Percentiles rank a stretch among this genome's conserved stretches.
phyloP scores from a whole-genome alignment of 35 echinoderm and acorn worm species.

The Heliocidaris tuberculata region DNA sequence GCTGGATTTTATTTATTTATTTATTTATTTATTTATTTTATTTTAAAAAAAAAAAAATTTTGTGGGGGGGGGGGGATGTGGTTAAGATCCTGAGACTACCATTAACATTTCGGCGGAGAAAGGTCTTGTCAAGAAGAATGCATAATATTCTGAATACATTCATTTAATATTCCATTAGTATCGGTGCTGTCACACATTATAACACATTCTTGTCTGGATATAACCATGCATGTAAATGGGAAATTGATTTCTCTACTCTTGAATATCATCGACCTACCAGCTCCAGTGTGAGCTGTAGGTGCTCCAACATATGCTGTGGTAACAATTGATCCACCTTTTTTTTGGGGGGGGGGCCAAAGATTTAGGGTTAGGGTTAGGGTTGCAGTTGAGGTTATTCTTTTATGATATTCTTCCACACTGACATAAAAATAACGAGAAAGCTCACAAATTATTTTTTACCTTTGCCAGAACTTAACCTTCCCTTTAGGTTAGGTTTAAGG shows the following conservation, averaged over 20 bases:
- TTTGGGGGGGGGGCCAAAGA: too few species aligned
- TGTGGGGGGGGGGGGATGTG: too few species aligned
- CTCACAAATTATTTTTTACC: too few species aligned
- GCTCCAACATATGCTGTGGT: too few species aligned
- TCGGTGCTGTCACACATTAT: not conserved
- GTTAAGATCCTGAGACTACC: not conserved
- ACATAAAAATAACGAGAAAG: too few species aligned
- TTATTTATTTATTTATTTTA: not conserved
- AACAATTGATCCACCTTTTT: too few species aligned
- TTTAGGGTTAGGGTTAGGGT: too few species aligned
- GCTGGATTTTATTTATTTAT: not conserved
- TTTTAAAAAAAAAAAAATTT: too few species aligned
- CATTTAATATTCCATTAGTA: slow-evolving; percentile 4
- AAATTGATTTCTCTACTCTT: not conserved
- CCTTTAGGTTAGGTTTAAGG: too few species aligned
- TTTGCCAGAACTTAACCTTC: too few species aligned
- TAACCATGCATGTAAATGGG: not conserved
- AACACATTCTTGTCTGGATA: not conserved
- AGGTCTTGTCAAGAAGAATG: not conserved
- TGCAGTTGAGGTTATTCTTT: too few species aligned
- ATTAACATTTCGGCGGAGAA: not conserved
- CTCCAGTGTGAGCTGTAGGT: not conserved
- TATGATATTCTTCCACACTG: too few species aligned
- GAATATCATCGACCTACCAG: not conserved
- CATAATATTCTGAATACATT: not conserved